phyloP scores from a whole-genome alignment of 1,140 invertebrate genomes.

The Anoplolepis gracilipes region DNA sequence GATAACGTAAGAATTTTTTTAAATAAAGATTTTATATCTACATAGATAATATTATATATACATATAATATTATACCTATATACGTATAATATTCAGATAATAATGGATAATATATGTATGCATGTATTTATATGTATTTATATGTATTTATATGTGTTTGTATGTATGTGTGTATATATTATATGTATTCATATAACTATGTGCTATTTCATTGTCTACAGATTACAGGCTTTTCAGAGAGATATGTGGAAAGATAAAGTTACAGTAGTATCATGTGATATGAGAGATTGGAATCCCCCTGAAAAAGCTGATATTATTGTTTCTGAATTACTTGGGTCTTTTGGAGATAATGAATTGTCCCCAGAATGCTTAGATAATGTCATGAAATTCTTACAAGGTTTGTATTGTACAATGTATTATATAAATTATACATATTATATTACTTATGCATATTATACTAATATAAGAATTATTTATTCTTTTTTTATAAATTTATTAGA shows the following conservation, averaged over 20 bases:
- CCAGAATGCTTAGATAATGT: constrained; percentile 99
- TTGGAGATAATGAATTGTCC: constrained; percentile 99
- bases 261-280: constrained; percentile 94
- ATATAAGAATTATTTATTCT: constrained; percentile 2
- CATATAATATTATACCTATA: no score
- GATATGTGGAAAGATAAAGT: constrained; percentile 93
- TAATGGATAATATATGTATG: no score
- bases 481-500: constrained; percentile 78
- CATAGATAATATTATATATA: not conserved
- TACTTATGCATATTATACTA: constrained; percentile 19
- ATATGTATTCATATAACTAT: not conserved
- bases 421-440: constrained; percentile 12
- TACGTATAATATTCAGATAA: not conserved
- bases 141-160: not conserved
- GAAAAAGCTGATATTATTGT: constrained; percentile 98
- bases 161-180: constrained; percentile 6
- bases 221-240: constrained; percentile 91
- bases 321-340: constrained; percentile 98
- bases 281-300: constrained; percentile 93
- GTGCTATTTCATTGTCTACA: constrained; percentile 69
- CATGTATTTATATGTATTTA: no score
- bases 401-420: constrained; percentile 29
- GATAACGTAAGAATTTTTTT: constrained; percentile 88
- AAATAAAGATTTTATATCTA: constrained; percentile 22
- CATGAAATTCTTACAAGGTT: constrained; percentile 94